phyloP scores from a whole-genome alignment of 2,888 invertebrate genomes.

The Agriotes lineatus region DNA sequence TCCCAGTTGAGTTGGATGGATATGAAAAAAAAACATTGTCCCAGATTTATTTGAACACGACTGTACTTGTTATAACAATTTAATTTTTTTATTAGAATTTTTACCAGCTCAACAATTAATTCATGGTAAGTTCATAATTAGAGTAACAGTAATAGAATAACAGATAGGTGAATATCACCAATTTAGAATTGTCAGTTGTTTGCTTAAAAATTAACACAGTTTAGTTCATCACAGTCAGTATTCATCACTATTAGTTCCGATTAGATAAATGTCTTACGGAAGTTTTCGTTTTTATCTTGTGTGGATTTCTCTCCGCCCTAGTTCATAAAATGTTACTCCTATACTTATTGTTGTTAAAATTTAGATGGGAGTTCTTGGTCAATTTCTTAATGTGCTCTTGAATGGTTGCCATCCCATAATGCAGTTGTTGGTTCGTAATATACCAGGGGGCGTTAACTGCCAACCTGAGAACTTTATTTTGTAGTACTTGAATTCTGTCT shows the following conservation, averaged over 20 bases:
- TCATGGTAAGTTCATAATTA: no score
- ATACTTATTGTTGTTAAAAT: not conserved
- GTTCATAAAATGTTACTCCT: conserved; percentile 3
- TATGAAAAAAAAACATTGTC: no score
- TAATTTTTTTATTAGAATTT: no score
- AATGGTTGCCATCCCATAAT: not conserved
- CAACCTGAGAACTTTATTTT: conserved; percentile 5
- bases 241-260: not conserved
- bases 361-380: conserved; percentile 1
- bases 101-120: no score
- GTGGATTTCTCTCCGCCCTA: conserved; percentile 1
- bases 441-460: conserved; percentile 11
- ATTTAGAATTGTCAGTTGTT: no score
- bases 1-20: no score
- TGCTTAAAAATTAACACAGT: no score
- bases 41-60: no score
- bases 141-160: no score
- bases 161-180: no score
- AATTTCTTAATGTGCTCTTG: conserved; percentile 4
- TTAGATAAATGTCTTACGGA: conserved; percentile 11
- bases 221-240: no score
- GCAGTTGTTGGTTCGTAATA: not conserved
- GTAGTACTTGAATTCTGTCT: conserved; percentile 1
- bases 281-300: conserved; percentile 2
- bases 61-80: no score